These are phyloP conservation scores for Denticeps clupeoides DNA, from an alignment of 2,797 vertebrate species.

Conservation along the genomic window DNA sequence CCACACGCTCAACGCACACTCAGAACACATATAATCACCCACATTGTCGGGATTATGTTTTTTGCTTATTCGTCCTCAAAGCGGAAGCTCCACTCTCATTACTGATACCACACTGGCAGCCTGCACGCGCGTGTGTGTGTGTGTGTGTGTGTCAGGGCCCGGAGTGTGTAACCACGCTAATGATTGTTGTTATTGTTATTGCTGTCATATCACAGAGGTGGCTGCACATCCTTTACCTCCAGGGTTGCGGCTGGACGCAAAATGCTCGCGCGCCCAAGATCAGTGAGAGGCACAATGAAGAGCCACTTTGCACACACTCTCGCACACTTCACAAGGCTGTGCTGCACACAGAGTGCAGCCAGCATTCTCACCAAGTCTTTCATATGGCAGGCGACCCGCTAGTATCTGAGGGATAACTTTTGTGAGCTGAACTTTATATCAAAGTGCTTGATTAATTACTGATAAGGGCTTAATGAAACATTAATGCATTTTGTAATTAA, in stretches of 20 bases:
- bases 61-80: no score
- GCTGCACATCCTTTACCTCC: not conserved
- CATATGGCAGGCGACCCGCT: not conserved
- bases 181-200: not conserved
- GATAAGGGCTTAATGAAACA: slow-evolving; percentile 80
- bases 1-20: no score
- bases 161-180: not conserved
- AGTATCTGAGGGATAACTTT: slow-evolving; percentile 38
- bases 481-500: slow-evolving; percentile 76
- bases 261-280: not conserved
- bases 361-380: not conserved
- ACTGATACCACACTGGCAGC: no score
- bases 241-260: not conserved
- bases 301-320: not conserved
- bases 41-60: no score
- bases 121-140: no score
- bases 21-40: no score
- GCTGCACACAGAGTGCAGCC: no score
- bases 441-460: slow-evolving; percentile 79
- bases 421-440: slow-evolving; percentile 76
- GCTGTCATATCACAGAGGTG: not conserved
- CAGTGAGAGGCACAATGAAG: not conserved
- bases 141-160: no score
- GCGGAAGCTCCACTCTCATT: no score
- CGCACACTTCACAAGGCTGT: not conserved